Evolutionary conservation across 2,113 vertebrate species (phyloP).

Genomic region (Oryzias celebensis): DNA sequence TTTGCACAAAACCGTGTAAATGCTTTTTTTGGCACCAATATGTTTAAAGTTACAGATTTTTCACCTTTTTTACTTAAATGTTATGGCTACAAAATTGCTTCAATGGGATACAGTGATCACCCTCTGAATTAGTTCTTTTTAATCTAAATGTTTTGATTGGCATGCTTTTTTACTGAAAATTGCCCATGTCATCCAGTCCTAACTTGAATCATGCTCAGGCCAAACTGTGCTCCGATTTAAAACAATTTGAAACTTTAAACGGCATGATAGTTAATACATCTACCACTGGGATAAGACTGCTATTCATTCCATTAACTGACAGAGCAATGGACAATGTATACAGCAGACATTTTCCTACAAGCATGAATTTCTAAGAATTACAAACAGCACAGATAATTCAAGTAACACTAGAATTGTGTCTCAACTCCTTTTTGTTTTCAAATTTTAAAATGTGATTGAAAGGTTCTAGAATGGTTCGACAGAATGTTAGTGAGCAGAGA

Average conservation of each 20-base stretch:
- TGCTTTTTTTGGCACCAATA: conserved; percentile 33
- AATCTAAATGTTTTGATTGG: conserved; percentile 64
- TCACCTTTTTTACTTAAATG: conserved; percentile 55
- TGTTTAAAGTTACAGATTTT: conserved; percentile 48
- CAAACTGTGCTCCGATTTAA: conserved; percentile 63
- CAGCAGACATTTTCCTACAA: not conserved
- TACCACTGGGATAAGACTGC: conserved; percentile 31
- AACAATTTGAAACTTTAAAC: conserved; percentile 43
- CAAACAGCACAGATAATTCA: not conserved
- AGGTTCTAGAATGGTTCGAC: not conserved
- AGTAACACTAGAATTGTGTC: not conserved
- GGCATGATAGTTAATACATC: conserved; percentile 18
- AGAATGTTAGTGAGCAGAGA: not conserved
- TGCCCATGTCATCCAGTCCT: conserved; percentile 59
- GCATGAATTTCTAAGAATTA: not conserved
- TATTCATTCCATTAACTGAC: conserved; percentile 33
- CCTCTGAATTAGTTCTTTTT: conserved; percentile 44
- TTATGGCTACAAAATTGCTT: conserved; percentile 48
- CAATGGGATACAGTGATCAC: conserved; percentile 34
- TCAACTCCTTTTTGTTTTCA: no score
- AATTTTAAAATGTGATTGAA: not conserved
- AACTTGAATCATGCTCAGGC: conserved; percentile 56
- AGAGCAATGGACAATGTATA: not conserved
- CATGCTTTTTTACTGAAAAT: conserved; percentile 44
- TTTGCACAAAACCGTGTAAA: conserved; percentile 34